Conservation (phyloP, 2,797 vertebrate species). For the Periophthalmus magnuspinnatus region DNA sequence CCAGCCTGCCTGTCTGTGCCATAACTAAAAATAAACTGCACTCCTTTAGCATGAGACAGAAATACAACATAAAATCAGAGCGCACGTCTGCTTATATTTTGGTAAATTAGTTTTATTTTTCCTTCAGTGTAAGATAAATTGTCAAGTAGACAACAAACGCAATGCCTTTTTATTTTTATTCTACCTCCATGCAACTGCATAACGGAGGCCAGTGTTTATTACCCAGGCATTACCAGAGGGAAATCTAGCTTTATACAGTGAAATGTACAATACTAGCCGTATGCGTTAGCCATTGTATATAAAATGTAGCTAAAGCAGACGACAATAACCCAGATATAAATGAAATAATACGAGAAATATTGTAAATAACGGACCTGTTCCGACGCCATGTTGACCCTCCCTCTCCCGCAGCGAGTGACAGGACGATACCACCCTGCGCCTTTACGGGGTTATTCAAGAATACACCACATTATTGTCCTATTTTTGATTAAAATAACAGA, state of each 20-base stretch:
- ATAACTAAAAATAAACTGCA: conserved; percentile 79
- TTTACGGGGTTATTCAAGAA: background rate
- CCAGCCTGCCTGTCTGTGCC: conserved; percentile 53
- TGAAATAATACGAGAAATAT: conserved; percentile 33
- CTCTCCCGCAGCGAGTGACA: conserved; percentile 53
- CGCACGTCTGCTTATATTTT: background rate
- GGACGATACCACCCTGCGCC: conserved; percentile 52
- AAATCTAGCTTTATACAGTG: background rate
- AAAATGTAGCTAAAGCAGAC: accelerated
- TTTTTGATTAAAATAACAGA: accelerated
- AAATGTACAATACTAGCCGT: background rate
- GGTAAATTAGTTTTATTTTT: too few relatives aligned
- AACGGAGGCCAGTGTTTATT: conserved; percentile 32
- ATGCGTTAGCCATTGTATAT: accelerated
- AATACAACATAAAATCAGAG: background rate
- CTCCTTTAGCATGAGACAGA: conserved; percentile 27
- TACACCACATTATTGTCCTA: background rate
- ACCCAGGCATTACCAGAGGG: background rate
- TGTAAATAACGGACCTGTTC: conserved; percentile 79
- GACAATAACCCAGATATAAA: background rate
- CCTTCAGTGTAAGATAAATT: background rate
- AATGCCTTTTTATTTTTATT: background rate
- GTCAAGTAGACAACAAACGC: background rate
- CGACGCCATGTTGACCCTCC: conserved; percentile 83
- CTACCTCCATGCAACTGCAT: conserved; percentile 8